Percentiles rank a stretch among this genome's conserved stretches.
Evolutionary conservation across 2,113 vertebrate species (phyloP).

Genomic region (Morone saxatilis): DNA sequence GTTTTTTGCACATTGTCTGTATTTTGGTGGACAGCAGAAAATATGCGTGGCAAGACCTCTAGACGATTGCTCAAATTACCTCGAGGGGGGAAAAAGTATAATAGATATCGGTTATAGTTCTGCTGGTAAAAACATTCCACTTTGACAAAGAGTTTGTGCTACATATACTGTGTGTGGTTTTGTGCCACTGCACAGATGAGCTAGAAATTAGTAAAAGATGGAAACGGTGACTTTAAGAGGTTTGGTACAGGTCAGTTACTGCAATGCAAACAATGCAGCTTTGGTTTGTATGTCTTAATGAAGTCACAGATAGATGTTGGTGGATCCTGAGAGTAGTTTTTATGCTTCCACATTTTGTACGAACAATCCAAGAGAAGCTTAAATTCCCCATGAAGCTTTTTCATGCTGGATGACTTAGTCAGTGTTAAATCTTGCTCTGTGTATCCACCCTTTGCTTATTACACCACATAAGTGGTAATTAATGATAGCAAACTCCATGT

Average conservation of each 20-base stretch:
- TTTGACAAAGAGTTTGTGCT: conserved; percentile 16
- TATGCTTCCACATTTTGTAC: conserved; percentile 5
- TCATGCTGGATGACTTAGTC: conserved; percentile 24
- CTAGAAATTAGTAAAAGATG: conserved; percentile 1
- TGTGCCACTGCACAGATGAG: background rate
- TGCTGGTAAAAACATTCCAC: conserved; percentile 13
- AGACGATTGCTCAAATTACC: conserved; percentile 41
- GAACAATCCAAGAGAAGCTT: background rate
- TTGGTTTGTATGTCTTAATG: conserved; percentile 18
- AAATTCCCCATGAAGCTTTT: conserved; percentile 7
- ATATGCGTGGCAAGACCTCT: conserved; percentile 54
- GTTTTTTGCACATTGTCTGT: conserved; percentile 37
- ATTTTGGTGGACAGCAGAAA: conserved; percentile 41
- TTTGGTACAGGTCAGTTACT: conserved; percentile 13
- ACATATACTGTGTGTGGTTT: conserved; percentile 5
- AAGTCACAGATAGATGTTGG: conserved; percentile 20
- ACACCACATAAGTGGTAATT: conserved; percentile 40
- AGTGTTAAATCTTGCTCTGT: conserved; percentile 33
- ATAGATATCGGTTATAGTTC: conserved; percentile 11
- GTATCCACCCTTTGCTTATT: conserved; percentile 30
- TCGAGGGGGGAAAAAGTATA: conserved; percentile 20
- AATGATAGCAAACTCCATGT: conserved; percentile 43
- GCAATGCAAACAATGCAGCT: background rate
- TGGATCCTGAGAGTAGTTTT: background rate
- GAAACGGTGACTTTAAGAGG: conserved; percentile 10